Percentiles rank a stretch among this genome's conserved stretches.
phyloP scores from a whole-genome alignment of 2,888 invertebrate species.

The Coleophora deauratella region DNA sequence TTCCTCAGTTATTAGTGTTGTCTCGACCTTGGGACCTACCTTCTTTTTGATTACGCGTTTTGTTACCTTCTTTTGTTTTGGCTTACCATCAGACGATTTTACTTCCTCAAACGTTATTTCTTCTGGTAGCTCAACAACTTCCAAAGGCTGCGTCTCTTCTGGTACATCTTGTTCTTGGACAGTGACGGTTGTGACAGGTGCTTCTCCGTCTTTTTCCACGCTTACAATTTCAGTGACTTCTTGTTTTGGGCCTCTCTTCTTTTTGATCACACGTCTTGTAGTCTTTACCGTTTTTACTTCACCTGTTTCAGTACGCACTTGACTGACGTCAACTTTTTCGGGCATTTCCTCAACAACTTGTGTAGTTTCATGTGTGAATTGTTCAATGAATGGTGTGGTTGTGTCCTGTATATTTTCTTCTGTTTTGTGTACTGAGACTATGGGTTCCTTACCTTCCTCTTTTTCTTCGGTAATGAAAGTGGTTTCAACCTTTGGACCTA shows the following conservation, averaged over 20 bases:
- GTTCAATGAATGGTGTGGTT: constrained; percentile 13
- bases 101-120: constrained; percentile 18
- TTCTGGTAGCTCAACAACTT: constrained; percentile 31
- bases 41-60: constrained; percentile 46
- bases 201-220: constrained; percentile 19
- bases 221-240: constrained; percentile 19
- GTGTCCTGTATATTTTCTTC: constrained; percentile 24
- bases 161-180: constrained; percentile 7
- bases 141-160: constrained; percentile 21
- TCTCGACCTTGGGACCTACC: constrained; percentile 47
- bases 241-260: constrained; percentile 22
- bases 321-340: constrained; percentile 22
- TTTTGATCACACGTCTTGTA: constrained; percentile 20
- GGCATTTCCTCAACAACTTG: constrained; percentile 26
- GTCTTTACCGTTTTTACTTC: constrained; percentile 32
- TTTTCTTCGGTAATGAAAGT: constrained; percentile 17
- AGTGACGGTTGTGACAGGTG: constrained; percentile 19
- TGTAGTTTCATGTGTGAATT: constrained; percentile 2
- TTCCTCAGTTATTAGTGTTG: constrained; percentile 51
- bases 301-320: constrained; percentile 21
- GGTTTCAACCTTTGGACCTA: constrained; percentile 25
- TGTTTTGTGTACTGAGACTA: constrained; percentile 28
- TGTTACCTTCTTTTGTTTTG: constrained; percentile 15
- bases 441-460: constrained; percentile 31
- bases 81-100: constrained; percentile 15